Evolutionary conservation across 2,113 vertebrate species (phyloP).

Genomic region (Odontophorus gujanensis): DNA sequence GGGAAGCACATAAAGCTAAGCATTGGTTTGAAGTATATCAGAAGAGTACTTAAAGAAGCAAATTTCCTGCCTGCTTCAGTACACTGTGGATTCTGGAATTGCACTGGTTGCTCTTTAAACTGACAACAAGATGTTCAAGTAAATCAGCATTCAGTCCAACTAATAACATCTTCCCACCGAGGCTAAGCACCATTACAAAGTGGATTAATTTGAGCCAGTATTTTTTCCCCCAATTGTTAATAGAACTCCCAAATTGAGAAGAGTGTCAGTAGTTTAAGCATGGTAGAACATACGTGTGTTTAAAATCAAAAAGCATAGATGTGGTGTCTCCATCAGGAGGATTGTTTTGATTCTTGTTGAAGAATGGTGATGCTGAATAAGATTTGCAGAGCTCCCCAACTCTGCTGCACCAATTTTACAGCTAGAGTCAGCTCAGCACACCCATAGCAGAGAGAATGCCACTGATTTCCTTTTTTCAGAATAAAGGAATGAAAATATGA

Average conservation of each 20-base stretch:
- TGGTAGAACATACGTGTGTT: accelerated
- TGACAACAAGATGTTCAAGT: neutral
- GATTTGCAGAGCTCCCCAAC: neutral
- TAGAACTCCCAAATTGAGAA: neutral
- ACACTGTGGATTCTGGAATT: neutral
- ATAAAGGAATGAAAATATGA: neutral
- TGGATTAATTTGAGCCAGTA: neutral
- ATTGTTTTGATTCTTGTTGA: neutral
- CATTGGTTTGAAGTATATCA: neutral
- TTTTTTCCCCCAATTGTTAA: neutral
- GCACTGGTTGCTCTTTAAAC: neutral
- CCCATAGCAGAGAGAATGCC: neutral
- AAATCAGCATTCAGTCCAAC: neutral
- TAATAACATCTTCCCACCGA: neutral
- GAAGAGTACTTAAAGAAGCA: neutral
- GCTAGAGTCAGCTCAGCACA: neutral
- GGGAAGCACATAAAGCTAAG: neutral
- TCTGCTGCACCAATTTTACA: neutral
- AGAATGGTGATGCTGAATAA: neutral
- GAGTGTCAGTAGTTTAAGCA: neutral
- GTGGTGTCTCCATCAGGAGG: neutral
- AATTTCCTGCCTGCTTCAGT: neutral
- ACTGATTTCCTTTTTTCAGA: constrained; percentile 32
- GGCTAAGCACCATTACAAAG: neutral
- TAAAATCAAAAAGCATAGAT: constrained; percentile 3